Base-by-base conservation (phyloP, 53 echinoderm and acorn worm genomes). In the Apostichopus leukothele region DNA sequence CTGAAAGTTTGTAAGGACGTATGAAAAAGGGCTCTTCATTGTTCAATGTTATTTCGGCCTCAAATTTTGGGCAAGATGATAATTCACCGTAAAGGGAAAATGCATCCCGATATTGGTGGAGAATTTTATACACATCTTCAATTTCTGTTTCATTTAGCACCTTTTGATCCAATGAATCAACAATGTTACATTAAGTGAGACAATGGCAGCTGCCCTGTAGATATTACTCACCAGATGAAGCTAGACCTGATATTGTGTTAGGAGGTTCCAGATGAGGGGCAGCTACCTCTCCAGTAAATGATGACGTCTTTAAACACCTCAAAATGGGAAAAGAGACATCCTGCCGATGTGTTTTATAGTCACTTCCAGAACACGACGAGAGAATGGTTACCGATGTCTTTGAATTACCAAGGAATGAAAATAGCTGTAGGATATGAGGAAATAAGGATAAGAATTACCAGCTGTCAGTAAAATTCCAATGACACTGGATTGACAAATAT, bases 11-110 rank as follows among this genome's bases (percentile, higher is more conserved):
- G 50, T 89, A 89, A 7, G 89, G 89, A 9, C 89, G 67, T 22
- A 89, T 89, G 53, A 79, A 89, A 25, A 89, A 89, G 1, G 81
- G 89, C 22, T 89, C 81, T 7, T 80, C n/a, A 26, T 89, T 52
- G 5, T 7, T 89, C 52, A 89, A 26, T 7, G 18, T 20, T 14
- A 78, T 89, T 7, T 89, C 81, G 11, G 71, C 81, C 50, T 78
- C 52, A 67, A 89, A 89, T 63, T 89, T 14, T 20, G 89, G 89
- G 11, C 81, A 80, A 67, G 39, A 22, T 5, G 78, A 89, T 13
- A 89, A 20, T 81, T 89, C 83, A 10, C 83, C 83, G 19, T 60
- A 83, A 5, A 83, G 16, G 5, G 83, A 83, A 25, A 83, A 83
- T 0, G 19, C 83, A 16, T 55, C 14, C 16, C 81, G 81, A 80